Evolutionary conservation across 2,797 vertebrate species (phyloP).

Genomic region (Microtus californicus): DNA sequence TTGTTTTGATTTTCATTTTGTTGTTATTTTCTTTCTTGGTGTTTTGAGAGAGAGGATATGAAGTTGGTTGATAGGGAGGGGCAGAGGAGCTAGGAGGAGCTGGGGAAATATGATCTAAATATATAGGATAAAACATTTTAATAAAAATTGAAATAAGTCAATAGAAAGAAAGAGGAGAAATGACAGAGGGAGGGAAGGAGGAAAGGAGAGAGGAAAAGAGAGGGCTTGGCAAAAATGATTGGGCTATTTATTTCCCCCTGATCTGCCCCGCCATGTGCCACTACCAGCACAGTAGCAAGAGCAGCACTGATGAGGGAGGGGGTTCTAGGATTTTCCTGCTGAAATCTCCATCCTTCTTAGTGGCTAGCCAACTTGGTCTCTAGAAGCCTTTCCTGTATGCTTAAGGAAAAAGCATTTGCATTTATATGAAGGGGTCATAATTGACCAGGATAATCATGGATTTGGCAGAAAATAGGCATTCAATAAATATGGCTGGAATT

Average conservation of each 20-base stretch:
- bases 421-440: neutral
- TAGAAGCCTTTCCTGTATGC: neutral
- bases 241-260: no score
- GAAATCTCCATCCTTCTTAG: neutral
- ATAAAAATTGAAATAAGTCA: neutral
- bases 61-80: neutral
- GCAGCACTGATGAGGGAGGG: accelerated
- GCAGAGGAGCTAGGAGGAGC: neutral
- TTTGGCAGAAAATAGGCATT: neutral
- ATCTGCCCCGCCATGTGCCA: neutral
- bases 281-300: accelerated
- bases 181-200: accelerated
- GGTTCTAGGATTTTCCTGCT: neutral
- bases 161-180: neutral
- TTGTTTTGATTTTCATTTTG: neutral
- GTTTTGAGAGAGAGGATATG: neutral
- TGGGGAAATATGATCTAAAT: neutral
- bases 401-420: neutral
- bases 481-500: neutral
- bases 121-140: neutral
- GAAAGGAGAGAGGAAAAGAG: neutral
- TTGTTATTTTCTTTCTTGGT: neutral
- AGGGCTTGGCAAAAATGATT: neutral
- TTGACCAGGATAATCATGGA: neutral
- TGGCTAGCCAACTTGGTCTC: neutral